Evolutionary conservation across 30 jellyfish, hydroid and myxozoan species (phyloP).

Genomic region (Sanderia malayensis): DNA sequence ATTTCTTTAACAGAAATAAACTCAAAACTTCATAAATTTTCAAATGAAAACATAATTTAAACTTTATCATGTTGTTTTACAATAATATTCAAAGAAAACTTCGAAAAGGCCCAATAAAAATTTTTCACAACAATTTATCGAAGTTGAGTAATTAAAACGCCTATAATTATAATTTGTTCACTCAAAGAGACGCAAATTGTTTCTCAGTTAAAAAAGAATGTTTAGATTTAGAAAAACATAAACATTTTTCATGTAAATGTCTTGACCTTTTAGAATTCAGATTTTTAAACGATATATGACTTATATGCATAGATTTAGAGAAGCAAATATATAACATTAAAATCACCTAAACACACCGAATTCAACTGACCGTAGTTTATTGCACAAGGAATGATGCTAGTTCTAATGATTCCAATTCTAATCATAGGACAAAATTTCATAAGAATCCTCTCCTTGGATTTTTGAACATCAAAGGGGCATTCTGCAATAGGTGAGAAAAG

Average conservation of each 20-base stretch:
- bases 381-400: background rate
- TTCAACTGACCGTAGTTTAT: background rate
- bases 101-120: too few species aligned
- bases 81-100: too few species aligned
- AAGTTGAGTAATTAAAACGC: too few species aligned
- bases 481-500: background rate
- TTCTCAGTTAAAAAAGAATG: too few species aligned
- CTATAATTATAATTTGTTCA: too few species aligned
- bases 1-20: too few species aligned
- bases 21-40: background rate
- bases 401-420: too few species aligned
- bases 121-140: too few species aligned
- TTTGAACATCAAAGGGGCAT: too few species aligned
- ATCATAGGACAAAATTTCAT: too few species aligned
- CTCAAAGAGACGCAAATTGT: too few species aligned
- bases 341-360: background rate
- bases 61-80: background rate
- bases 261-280: background rate
- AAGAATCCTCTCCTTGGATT: too few species aligned
- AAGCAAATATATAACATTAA: background rate
- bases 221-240: background rate
- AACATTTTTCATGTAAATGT: background rate
- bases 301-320: conserved; percentile 4
- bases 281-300: conserved; percentile 6
- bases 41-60: background rate